Base-by-base conservation (phyloP, 2,888 invertebrate species). In the Apodemia hepburni region DNA sequence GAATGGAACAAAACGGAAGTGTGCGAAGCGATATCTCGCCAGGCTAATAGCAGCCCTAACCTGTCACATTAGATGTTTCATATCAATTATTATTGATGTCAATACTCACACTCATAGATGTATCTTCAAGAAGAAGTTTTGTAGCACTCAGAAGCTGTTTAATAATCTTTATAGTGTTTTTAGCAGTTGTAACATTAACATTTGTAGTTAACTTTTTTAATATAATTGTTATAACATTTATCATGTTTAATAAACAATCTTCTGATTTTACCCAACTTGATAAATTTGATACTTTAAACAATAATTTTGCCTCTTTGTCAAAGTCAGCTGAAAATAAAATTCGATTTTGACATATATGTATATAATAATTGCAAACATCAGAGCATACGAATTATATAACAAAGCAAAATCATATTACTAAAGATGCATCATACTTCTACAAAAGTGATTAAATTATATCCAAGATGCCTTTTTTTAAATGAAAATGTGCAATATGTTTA, bases 401-500 rank as follows among this genome's bases (percentile, higher is more conserved):
- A 3, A 64, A 75, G 74, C 84, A 84, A 79, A 80, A 82, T 85
- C 85, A 85, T 85, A 84, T 84, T 84, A 84, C 85, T 84, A 85
- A 85, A 84, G 85, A 78, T 72, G 81, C 85, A 78, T 84, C 85
- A 85, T 77, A 79, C 76, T 73, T 76, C 76, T 71, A 68, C 68
- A 73, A 73, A 73, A 72, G 76, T 74, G 73, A 76, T 74, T 58
- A 72, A 78, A 79, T 70, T 72, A 81, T 47, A 61, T 82, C 82
- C 76, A 80, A 81, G 80, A 81, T 79, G 81, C 84, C 83, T 65
- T 79, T 5, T 42, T 67, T 77, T 78, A 27, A 66, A 64, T 59
- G 60, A n/a, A 42, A 42, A 60, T 80, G 71, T 80, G 64, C 74
- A 76, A 78, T 74, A 66, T 22, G 5, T 42, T 42, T 42, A 61